phyloP scores from a whole-genome alignment of 1,140 invertebrate species.

The Drosophila setifemur region DNA sequence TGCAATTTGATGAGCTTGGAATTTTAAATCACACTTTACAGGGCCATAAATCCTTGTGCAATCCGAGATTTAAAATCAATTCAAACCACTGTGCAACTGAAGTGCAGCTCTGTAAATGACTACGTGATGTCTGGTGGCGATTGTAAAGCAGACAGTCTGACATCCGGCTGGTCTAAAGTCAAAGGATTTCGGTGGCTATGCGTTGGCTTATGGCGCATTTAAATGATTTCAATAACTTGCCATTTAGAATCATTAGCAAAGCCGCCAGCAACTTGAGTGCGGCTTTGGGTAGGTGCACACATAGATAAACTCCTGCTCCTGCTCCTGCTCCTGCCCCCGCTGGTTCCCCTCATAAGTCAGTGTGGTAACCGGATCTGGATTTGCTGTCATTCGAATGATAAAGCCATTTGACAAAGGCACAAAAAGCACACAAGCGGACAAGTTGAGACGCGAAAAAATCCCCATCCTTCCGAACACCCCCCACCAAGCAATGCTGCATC shows the following conservation, averaged over 20 bases:
- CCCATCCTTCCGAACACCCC: slow-evolving; percentile 6
- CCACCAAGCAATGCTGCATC: slow-evolving; percentile 30
- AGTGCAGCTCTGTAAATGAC: slow-evolving; percentile 19
- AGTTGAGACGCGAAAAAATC: slow-evolving; percentile 63
- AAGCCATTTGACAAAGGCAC: slow-evolving; percentile 64
- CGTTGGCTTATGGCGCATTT: slow-evolving; percentile 38
- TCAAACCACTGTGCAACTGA: slow-evolving; percentile 11
- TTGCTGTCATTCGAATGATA: slow-evolving; percentile 71
- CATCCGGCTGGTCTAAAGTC: slow-evolving; percentile 9
- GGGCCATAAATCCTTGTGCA: not conserved
- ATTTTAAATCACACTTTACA: too few relatives aligned
- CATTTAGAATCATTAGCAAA: slow-evolving; percentile 62
- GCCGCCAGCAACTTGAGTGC: slow-evolving; percentile 48
- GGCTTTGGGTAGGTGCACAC: slow-evolving; percentile 33
- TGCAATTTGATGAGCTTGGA: too few relatives aligned
- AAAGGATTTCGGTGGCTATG: slow-evolving; percentile 43
- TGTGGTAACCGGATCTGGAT: slow-evolving; percentile 53
- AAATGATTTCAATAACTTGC: slow-evolving; percentile 72
- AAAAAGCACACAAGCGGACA: slow-evolving; percentile 65
- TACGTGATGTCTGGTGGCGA: slow-evolving; percentile 19
- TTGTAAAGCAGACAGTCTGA: slow-evolving; percentile 12
- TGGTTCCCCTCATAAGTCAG: slow-evolving; percentile 39
- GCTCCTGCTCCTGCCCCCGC: not conserved
- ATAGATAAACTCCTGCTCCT: not conserved
- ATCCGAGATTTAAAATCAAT: not conserved